Conservation (phyloP, 2,113 vertebrate genomes). For the Xiphophorus maculatus region DNA sequence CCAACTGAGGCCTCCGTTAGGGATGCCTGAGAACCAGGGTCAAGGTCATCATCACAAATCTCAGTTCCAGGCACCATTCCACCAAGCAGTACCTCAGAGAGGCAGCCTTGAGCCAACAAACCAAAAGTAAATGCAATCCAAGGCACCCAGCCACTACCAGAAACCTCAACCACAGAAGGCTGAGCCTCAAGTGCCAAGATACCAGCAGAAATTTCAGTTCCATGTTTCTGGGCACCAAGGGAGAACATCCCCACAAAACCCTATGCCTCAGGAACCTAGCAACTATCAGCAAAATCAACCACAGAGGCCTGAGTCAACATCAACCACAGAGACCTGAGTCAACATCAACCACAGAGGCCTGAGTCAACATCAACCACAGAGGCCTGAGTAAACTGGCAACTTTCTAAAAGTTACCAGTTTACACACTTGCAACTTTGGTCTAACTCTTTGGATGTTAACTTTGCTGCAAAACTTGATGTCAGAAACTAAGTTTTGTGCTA, state of each 20-base stretch:
- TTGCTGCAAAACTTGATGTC: too few relatives aligned
- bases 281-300: background rate
- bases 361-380: background rate
- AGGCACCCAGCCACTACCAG: background rate
- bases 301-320: background rate
- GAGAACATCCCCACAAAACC: background rate
- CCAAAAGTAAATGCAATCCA: background rate
- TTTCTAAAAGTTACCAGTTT: too few relatives aligned
- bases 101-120: too few relatives aligned
- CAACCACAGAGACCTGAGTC: too few relatives aligned
- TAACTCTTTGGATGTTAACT: too few relatives aligned
- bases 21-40: too few relatives aligned
- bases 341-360: background rate
- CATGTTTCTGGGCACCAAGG: background rate
- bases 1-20: background rate
- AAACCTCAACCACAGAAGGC: background rate
- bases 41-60: too few relatives aligned
- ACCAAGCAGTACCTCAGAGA: too few relatives aligned
- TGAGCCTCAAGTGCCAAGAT: background rate
- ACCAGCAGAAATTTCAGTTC: background rate
- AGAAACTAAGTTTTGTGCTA: too few relatives aligned
- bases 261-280: background rate
- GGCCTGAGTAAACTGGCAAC: too few relatives aligned
- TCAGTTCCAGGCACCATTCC: too few relatives aligned
- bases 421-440: too few relatives aligned